phyloP scores from a whole-genome alignment of 2,797 vertebrate genomes.

The Ambastaia sidthimunki region DNA sequence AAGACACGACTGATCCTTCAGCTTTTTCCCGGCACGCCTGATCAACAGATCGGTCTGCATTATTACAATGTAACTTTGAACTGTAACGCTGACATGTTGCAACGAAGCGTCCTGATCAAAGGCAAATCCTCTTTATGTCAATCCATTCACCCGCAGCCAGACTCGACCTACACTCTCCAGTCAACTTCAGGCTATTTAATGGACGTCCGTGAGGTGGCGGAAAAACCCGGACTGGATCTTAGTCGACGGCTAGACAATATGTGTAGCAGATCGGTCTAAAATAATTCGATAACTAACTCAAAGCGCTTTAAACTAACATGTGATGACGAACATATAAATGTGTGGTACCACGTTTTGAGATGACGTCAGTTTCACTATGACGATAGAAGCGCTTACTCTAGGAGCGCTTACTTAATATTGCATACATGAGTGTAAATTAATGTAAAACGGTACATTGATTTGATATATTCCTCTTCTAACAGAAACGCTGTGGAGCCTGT shows the following conservation, averaged over 20 bases:
- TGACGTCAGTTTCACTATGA: constrained; percentile 21
- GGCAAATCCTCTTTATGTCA: constrained; percentile 72
- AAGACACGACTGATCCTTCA: constrained; percentile 73
- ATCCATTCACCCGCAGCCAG: constrained; percentile 72
- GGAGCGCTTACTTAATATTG: neutral
- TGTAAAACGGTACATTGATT: no score
- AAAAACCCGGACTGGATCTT: constrained; percentile 76
- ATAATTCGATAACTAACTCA: neutral
- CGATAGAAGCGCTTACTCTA: neutral
- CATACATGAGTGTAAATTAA: neutral
- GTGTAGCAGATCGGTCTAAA: neutral
- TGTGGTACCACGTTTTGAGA: neutral
- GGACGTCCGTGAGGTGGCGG: constrained; percentile 42
- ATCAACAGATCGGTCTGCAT: neutral
- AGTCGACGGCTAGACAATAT: neutral
- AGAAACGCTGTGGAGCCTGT: no score
- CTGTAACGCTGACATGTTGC: constrained; percentile 50
- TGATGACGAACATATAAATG: neutral
- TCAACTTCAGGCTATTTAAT: constrained; percentile 66
- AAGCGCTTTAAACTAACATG: neutral
- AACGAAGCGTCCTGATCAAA: constrained; percentile 65
- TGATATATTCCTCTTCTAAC: no score
- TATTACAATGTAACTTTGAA: constrained; percentile 37
- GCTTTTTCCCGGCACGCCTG: constrained; percentile 68
- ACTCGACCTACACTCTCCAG: constrained; percentile 70